These are phyloP conservation scores for Drosophila guanche DNA, from an alignment of 1,140 invertebrate genomes.

Conservation along the genomic window DNA sequence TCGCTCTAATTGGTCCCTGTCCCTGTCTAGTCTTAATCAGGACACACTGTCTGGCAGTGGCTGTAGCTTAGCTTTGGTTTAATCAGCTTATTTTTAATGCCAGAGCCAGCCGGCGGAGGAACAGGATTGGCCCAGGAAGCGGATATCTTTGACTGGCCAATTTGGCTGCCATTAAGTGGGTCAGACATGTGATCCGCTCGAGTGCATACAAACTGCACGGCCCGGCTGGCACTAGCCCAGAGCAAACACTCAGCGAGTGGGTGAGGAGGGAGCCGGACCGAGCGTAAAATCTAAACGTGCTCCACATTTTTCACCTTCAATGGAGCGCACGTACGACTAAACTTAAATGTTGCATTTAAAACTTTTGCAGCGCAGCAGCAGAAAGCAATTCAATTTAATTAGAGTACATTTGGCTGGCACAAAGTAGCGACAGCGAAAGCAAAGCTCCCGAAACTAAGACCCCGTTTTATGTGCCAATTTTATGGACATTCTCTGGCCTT, in stretches of 20 bases:
- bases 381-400: slow-evolving; percentile 76
- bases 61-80: slow-evolving; percentile 8
- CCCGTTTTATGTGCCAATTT: slow-evolving; percentile 68
- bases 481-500: slow-evolving; percentile 53
- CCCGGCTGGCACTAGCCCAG: slow-evolving; percentile 8
- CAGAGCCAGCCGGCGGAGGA: neutral
- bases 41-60: slow-evolving; percentile 20
- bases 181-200: slow-evolving; percentile 55
- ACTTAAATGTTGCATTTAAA: slow-evolving; percentile 76
- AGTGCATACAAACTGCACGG: slow-evolving; percentile 53
- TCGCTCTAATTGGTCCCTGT: slow-evolving; percentile 18
- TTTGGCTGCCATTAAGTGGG: slow-evolving; percentile 61
- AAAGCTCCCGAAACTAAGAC: slow-evolving; percentile 17
- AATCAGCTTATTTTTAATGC: slow-evolving; percentile 47
- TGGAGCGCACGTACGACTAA: slow-evolving; percentile 69
- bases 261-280: slow-evolving; percentile 7
- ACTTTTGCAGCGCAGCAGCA: slow-evolving; percentile 57
- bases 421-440: slow-evolving; percentile 22
- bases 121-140: too few relatives aligned
- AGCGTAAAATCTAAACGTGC: slow-evolving; percentile 70
- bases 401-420: slow-evolving; percentile 63
- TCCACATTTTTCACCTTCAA: slow-evolving; percentile 67
- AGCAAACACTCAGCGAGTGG: slow-evolving; percentile 21
- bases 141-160: slow-evolving; percentile 32
- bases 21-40: slow-evolving; percentile 36